phyloP scores from a whole-genome alignment of 2,797 vertebrate genomes.

The Lagocephalus sceleratus region DNA sequence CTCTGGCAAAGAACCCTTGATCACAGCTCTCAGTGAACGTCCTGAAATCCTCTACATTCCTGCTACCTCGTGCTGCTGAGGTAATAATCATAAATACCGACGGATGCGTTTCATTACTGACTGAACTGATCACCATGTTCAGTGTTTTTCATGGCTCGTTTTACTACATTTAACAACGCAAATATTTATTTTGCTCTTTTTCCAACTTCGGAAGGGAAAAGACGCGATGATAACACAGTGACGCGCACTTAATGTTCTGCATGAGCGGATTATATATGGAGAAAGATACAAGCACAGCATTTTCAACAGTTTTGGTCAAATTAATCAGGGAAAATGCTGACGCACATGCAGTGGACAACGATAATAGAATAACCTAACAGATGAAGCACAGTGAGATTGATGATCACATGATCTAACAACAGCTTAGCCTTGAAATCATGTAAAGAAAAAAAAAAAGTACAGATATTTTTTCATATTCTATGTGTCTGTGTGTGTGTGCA shows the following conservation, averaged over 20 bases:
- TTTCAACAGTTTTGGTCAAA: not conserved
- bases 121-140: too few species aligned
- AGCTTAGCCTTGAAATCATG: not conserved
- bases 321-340: not conserved
- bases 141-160: too few species aligned
- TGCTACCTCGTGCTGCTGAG: too few species aligned
- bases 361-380: not conserved
- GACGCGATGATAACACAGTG: too few species aligned
- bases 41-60: too few species aligned
- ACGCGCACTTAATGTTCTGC: not conserved
- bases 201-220: too few species aligned
- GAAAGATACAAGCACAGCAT: not conserved
- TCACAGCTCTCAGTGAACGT: too few species aligned
- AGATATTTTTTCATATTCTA: not conserved
- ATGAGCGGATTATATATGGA: not conserved
- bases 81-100: too few species aligned
- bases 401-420: not conserved
- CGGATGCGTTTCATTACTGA: too few species aligned
- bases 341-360: not conserved
- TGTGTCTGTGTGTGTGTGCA: not conserved
- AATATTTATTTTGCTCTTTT: too few species aligned
- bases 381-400: not conserved
- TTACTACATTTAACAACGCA: too few species aligned
- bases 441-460: not conserved
- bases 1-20: too few species aligned